A percentile compares a stretch with the other conserved stretches of the same genome.
Conservation (phyloP, 2,113 vertebrate genomes). For the Catharus minimus region DNA sequence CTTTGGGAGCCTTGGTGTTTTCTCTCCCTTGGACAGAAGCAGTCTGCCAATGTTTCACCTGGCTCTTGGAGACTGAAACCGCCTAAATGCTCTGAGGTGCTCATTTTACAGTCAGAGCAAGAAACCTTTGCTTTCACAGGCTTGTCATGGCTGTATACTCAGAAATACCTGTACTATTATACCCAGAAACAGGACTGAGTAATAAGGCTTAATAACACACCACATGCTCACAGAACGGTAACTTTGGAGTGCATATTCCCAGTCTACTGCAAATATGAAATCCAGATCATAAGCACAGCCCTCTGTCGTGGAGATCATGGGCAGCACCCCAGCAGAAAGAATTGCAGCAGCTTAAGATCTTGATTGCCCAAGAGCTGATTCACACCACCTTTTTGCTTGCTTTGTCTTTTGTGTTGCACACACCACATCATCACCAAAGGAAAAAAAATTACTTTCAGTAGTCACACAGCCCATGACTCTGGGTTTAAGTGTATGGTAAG, state of each 20-base stretch:
- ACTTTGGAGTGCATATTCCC: background rate
- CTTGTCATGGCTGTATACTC: background rate
- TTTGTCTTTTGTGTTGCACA: background rate
- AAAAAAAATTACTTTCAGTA: background rate
- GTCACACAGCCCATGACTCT: background rate
- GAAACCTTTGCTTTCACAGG: background rate
- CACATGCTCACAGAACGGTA: fast-evolving
- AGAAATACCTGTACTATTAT: background rate
- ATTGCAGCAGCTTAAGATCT: background rate
- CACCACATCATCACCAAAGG: background rate
- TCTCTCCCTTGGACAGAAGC: background rate
- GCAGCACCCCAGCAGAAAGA: background rate
- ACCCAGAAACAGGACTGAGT: background rate
- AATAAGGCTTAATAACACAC: background rate
- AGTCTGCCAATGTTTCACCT: background rate
- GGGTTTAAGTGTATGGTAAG: background rate
- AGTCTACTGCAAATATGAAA: background rate
- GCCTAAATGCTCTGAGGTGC: background rate
- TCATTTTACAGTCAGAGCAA: background rate
- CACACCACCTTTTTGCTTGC: background rate
- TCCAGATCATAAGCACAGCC: background rate
- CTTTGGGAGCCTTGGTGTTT: background rate
- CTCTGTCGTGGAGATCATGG: background rate
- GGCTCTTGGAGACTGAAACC: background rate
- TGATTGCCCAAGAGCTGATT: background rate